Percentiles rank a stretch among this genome's conserved stretches.
phyloP scores from a whole-genome alignment of 92 coral and sea anemone genomes.

The Actinernus sp. region DNA sequence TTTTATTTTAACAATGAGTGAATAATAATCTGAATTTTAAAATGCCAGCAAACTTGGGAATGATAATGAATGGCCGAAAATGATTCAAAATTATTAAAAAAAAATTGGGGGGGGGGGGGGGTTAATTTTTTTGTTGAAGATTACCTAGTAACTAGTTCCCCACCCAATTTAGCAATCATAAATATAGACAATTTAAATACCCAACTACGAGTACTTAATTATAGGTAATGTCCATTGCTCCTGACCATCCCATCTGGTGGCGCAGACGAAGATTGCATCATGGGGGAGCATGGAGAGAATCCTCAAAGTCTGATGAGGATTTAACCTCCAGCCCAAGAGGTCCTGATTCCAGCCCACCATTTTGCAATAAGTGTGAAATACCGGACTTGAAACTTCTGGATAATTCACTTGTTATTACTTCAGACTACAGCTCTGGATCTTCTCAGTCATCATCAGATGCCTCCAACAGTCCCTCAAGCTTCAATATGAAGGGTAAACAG shows the following conservation, averaged over 20 bases:
- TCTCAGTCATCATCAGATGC: constrained; percentile 72
- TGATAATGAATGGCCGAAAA: too few species aligned
- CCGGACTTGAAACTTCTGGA: constrained; percentile 9
- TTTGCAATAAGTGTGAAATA: constrained; percentile 79
- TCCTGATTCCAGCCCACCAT: constrained; percentile 90
- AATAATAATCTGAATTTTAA: too few species aligned
- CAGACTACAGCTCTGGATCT: constrained; percentile 83
- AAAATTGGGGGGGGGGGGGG: too few species aligned
- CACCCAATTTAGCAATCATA: too few species aligned
- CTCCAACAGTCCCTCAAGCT: constrained; percentile 36
- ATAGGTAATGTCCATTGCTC: constrained; percentile 96
- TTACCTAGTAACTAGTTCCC: too few species aligned
- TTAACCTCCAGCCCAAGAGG: constrained; percentile 86
- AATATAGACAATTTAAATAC: too few species aligned
- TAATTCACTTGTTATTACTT: constrained; percentile 72
- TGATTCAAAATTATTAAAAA: too few species aligned
- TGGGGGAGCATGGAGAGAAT: constrained; percentile 97
- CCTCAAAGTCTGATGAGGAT: constrained; percentile 56
- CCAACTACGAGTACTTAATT: too few species aligned
- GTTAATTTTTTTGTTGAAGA: too few species aligned
- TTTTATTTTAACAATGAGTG: too few species aligned
- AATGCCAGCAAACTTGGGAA: too few species aligned
- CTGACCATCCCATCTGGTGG: constrained; percentile 97
- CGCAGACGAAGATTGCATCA: constrained; percentile 88
- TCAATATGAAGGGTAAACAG: constrained; percentile 60